Base-by-base conservation (phyloP, 1,140 invertebrate genomes). In the Bombus pascuorum region DNA sequence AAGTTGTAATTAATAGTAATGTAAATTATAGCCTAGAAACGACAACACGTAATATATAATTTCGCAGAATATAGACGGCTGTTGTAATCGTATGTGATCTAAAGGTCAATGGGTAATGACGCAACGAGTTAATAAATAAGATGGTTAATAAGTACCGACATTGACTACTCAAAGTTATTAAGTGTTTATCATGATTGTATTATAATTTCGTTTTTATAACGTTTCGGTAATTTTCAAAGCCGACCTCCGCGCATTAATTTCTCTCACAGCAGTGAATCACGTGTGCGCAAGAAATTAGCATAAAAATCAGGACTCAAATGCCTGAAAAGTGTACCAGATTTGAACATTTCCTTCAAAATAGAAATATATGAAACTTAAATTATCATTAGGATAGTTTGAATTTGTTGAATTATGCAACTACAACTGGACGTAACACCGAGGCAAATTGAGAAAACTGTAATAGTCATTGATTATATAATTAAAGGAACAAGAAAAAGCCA, bases 81-180 rank as follows among this genome's bases (percentile, higher is more conserved):
- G 8, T 62, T 13, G 10, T 37, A 70, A 78, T 84, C 44, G 22
- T 25, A 28, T 10, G 4, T 3, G 39, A 78, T 83, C 34, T 77
- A 59, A 71, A 80, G 66, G 76, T 84, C 83, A 84, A 72, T 62
- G 44, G 83, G 13, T 72, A 84, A 84, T 80, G 37, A 47, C 34
- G 72, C 68, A 39, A 53, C 13, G 28, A 39, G 53, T 79, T 59
- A 79, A 84, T 83, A 68, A 83, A 65, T 34, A 44, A 59, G n/a
- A 70, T 53, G 22, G 12, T 79, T 59, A 70, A 71, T 84, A 71
- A 79, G 6, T n/a, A 59, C 22, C 44, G 39, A 34, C 77, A 47
- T 10, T 9, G 15, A 34, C 59, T 78, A 68, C 28, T 22, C 15
- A 4, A 42, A 42, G 6, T 9, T 32, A 47, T 28, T 37, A 37